Conservation (phyloP, 2,888 invertebrate genomes). For the Apodemia mormo region DNA sequence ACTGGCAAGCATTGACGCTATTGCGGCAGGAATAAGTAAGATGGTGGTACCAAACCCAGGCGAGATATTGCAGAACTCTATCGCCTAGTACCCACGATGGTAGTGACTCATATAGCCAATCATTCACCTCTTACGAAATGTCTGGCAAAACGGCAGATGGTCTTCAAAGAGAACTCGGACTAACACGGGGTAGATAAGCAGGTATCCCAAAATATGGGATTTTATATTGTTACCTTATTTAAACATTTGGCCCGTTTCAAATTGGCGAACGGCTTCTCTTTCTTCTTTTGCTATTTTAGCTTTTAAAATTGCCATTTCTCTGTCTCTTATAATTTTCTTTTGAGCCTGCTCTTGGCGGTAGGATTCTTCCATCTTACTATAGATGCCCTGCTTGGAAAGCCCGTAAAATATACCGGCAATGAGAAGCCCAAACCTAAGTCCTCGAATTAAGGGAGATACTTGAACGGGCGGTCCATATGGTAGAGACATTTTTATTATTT, state of each 20-base stretch:
- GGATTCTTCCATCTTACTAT: conserved; percentile 49
- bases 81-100: too few relatives aligned
- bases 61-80: too few relatives aligned
- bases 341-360: conserved; percentile 56
- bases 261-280: conserved; percentile 46
- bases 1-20: too few relatives aligned
- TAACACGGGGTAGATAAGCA: too few relatives aligned
- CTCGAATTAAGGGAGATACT: conserved; percentile 70
- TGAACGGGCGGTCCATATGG: conserved; percentile 61
- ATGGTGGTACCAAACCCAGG: too few relatives aligned
- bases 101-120: too few relatives aligned
- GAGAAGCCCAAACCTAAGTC: conserved; percentile 56
- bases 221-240: conserved; percentile 25
- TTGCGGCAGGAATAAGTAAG: too few relatives aligned
- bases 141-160: too few relatives aligned
- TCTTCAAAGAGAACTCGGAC: too few relatives aligned
- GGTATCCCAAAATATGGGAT: too few relatives aligned
- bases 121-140: too few relatives aligned
- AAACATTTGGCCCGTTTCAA: conserved; percentile 62
- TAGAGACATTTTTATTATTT: conserved; percentile 44
- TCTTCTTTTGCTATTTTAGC: conserved; percentile 59
- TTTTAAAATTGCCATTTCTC: conserved; percentile 51
- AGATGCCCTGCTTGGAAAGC: conserved; percentile 52
- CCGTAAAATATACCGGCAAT: conserved; percentile 66
- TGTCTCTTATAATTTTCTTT: conserved; percentile 58